Percentiles rank a stretch among this genome's conserved stretches.
Conservation (phyloP, 1,140 invertebrate genomes). For the Sminthurinus signatus region DNA sequence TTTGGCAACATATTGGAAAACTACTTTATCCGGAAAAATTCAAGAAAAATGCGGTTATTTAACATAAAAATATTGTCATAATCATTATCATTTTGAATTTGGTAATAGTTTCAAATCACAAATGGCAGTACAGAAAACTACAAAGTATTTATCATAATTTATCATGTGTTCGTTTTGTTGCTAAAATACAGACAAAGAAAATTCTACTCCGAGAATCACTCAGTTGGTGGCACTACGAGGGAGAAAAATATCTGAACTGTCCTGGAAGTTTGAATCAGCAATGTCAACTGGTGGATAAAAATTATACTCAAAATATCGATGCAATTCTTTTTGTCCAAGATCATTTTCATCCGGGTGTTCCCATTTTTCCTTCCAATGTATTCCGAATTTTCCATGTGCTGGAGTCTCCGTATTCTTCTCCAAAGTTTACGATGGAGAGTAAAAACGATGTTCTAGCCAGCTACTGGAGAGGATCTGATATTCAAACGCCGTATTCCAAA, state of each 20-base stretch:
- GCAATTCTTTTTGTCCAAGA: not conserved
- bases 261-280: constrained; percentile 2
- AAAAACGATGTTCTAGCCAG: constrained; percentile 4
- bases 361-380: not conserved
- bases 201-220: constrained; percentile 10
- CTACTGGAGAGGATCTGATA: constrained; percentile 67
- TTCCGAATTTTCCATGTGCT: constrained; percentile 20
- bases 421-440: not conserved
- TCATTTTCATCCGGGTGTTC: not conserved
- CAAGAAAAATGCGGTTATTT: too few species aligned
- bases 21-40: too few species aligned
- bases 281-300: constrained; percentile 1
- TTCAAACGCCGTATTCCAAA: constrained; percentile 89
- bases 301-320: not conserved
- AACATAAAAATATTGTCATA: too few species aligned
- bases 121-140: too few species aligned
- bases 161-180: too few species aligned
- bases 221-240: constrained; percentile 22
- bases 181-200: constrained; percentile 19
- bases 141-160: too few species aligned
- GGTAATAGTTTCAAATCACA: too few species aligned
- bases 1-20: too few species aligned
- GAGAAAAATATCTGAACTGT: constrained; percentile 39
- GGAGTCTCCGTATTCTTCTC: constrained; percentile 17
- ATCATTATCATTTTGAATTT: too few species aligned